Conservation (phyloP, 2,888 invertebrate species). For the Tethea ocularis region DNA sequence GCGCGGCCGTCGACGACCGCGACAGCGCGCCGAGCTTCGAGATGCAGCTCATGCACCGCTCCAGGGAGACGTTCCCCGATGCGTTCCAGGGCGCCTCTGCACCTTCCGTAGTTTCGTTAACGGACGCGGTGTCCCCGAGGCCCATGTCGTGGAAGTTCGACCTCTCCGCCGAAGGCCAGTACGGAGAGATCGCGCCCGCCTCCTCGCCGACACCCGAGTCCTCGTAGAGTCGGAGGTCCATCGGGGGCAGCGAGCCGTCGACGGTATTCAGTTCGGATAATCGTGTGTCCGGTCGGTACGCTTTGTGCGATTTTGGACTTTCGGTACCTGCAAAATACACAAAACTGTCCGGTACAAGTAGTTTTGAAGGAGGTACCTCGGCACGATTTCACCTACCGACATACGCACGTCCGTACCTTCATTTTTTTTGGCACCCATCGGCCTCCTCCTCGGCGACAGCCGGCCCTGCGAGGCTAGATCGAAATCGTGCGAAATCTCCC, state of each 20-base stretch:
- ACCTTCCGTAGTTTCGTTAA: slow-evolving; percentile 51
- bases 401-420: slow-evolving; percentile 38
- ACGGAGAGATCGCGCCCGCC: slow-evolving; percentile 83
- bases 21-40: slow-evolving; percentile 90
- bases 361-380: neutral
- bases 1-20: slow-evolving; percentile 85
- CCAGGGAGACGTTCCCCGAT: slow-evolving; percentile 77
- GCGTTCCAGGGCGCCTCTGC: slow-evolving; percentile 50
- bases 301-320: slow-evolving; percentile 60
- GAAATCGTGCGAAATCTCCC: slow-evolving; percentile 87
- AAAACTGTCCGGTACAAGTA: neutral
- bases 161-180: slow-evolving; percentile 85
- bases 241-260: slow-evolving; percentile 72
- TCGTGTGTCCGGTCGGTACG: slow-evolving; percentile 76
- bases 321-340: slow-evolving; percentile 42
- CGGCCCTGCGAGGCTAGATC: slow-evolving; percentile 89
- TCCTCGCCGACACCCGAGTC: slow-evolving; percentile 59
- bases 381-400: neutral
- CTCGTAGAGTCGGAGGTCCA: slow-evolving; percentile 63
- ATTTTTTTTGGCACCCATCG: slow-evolving; percentile 51
- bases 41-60: slow-evolving; percentile 90
- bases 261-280: slow-evolving; percentile 78
- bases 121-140: slow-evolving; percentile 62
- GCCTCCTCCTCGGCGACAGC: slow-evolving; percentile 81
- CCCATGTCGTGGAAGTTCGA: slow-evolving; percentile 79